Conservation (phyloP, 1,140 invertebrate species). For the Helicorthomorpha holstii region DNA sequence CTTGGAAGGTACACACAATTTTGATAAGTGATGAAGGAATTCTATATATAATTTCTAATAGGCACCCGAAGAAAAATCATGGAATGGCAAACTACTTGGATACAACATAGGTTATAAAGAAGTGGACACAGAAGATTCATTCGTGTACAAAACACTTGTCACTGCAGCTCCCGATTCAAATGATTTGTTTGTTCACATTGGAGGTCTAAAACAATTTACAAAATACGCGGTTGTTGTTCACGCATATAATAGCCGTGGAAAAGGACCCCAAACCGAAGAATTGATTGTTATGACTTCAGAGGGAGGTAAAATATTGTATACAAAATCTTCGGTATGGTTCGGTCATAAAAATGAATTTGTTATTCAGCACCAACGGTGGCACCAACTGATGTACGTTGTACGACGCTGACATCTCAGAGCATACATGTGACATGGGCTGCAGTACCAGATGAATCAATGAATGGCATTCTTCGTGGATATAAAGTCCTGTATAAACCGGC, state of each 20-base stretch:
- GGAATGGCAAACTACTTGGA: slow-evolving; percentile 79
- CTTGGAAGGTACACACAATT: too few species aligned
- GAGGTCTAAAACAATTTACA: slow-evolving; percentile 44
- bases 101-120: slow-evolving; percentile 80
- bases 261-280: slow-evolving; percentile 62
- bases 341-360: background rate
- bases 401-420: slow-evolving; percentile 77
- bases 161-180: slow-evolving; percentile 8
- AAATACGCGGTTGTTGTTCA: slow-evolving; percentile 88
- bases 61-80: slow-evolving; percentile 65
- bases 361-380: slow-evolving; percentile 43
- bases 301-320: too few species aligned
- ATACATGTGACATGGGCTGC: slow-evolving; percentile 86
- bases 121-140: background rate
- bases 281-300: slow-evolving; percentile 55
- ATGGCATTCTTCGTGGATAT: slow-evolving; percentile 89
- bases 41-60: too few species aligned
- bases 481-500: slow-evolving; percentile 89
- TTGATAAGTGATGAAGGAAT: too few species aligned
- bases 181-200: background rate
- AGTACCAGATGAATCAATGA: slow-evolving; percentile 69
- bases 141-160: slow-evolving; percentile 1
- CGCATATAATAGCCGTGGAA: slow-evolving; percentile 85
- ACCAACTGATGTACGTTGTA: slow-evolving; percentile 77
- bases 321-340: too few species aligned